Conservation (phyloP, 2,113 vertebrate species). For the Heptranchias perlo region DNA sequence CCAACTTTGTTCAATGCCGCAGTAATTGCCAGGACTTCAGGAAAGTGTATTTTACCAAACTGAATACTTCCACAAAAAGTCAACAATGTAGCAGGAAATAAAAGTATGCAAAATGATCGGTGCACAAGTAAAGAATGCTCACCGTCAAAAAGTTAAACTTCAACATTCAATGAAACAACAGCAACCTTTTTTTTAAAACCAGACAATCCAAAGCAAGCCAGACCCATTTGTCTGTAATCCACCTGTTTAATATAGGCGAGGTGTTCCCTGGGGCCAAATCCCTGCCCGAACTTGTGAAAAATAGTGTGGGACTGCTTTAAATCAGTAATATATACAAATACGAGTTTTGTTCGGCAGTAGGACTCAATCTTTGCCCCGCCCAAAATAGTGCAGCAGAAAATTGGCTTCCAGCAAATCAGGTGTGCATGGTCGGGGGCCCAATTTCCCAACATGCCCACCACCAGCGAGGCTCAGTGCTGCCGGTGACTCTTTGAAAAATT, state of each 20-base stretch:
- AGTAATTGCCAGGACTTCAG: not conserved
- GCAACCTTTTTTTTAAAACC: not conserved
- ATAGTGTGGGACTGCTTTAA: not conserved
- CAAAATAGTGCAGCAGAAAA: not conserved
- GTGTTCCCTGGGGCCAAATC: not conserved
- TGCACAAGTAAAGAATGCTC: not conserved
- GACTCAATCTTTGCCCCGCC: not conserved
- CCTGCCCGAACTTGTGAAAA: not conserved
- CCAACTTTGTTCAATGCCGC: not conserved
- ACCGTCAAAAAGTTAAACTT: not conserved
- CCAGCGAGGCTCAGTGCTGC: not conserved
- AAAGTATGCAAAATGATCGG: not conserved
- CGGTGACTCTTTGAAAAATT: not conserved
- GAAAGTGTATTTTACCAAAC: not conserved
- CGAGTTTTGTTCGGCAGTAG: not conserved
- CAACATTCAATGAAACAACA: not conserved
- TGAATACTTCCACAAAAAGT: not conserved
- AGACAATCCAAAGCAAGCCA: not conserved
- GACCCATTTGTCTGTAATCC: too few species aligned
- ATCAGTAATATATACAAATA: not conserved
- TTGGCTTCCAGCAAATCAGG: not conserved
- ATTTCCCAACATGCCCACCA: not conserved
- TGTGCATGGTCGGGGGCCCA: not conserved
- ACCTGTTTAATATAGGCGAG: not conserved
- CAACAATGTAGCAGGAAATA: not conserved